Evolutionary conservation across 2,113 vertebrate species (phyloP), one percentile per base, ranked within the genome.

Genomic region (Cisticola juncidis): DNA sequence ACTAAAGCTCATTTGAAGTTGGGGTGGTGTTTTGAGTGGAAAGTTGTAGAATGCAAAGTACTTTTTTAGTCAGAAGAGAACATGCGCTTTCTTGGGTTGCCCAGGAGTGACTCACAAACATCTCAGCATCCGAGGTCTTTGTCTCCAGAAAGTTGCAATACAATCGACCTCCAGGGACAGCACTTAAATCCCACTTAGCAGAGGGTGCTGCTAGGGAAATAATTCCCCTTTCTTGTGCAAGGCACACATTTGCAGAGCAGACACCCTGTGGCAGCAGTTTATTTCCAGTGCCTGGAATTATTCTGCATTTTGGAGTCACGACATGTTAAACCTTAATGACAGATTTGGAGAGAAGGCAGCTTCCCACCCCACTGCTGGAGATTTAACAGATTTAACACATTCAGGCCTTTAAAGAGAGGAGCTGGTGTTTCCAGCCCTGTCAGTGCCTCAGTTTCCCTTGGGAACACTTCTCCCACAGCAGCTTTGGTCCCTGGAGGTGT

Each of bases 381-480:
- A 15, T 48, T 16, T 6, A 21, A 4, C 42, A 66, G n/a, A 42
- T 12, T 70, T 21, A 14, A n/a, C 58, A 35, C 5, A 1, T 1
- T 1, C 17, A 40, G 77, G 13, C 21, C 56, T 58, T 73, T 35
- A 29, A 66, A 81, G 72, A 69, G 89, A 36, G 23, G 78, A 88
- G 36, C 61, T 70, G 86, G 82, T 69, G 58, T 53, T 76, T 71
- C 65, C 62, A 79, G 93, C 78, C 48, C n/a, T 58, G 23, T 33
- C 15, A 3, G 57, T 84, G 87, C 78, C 93, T 94, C 86, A 35
- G 45, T 94, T 94, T 95, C 82, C 58, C 79, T 54, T 28, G 84
- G 62, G 89, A 94, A n/a, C 0, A 1, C 58, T 87, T 81, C 77
- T 83, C 88, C 90, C 88, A 69, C 14, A 3, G 85, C 50, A 69